A percentile compares a stretch with the other conserved stretches of the same genome.
These are phyloP conservation scores for Uria aalge DNA, from an alignment of 2,113 vertebrate species.

Conservation along the genomic window DNA sequence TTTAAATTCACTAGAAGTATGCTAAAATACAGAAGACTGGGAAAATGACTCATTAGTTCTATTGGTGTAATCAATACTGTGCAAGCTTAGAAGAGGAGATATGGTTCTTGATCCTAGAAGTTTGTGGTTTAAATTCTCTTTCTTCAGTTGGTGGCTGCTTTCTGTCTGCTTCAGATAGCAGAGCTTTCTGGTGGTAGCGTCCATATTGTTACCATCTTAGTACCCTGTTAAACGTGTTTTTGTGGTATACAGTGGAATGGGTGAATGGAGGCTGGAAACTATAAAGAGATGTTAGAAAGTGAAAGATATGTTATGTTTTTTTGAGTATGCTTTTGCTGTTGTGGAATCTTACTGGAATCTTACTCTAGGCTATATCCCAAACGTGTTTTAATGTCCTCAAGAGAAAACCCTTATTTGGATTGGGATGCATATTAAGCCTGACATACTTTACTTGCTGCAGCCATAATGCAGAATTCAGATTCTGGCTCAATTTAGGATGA, in stretches of 20 bases:
- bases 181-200: not conserved
- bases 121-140: not conserved
- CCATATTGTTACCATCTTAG: not conserved
- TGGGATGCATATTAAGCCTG: not conserved
- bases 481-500: not conserved
- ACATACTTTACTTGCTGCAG: not conserved
- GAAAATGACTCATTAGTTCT: not conserved
- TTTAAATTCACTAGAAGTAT: not conserved
- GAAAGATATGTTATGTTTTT: not conserved
- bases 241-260: not conserved
- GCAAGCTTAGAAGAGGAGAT: not conserved
- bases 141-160: not conserved
- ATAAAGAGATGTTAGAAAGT: not conserved
- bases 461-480: not conserved
- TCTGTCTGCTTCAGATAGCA: constrained; percentile 2
- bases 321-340: not conserved
- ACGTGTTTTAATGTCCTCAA: not conserved
- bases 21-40: not conserved
- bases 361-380: not conserved
- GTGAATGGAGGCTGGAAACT: not conserved
- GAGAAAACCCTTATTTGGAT: not conserved
- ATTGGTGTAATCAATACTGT: not conserved
- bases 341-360: not conserved
- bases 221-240: not conserved
- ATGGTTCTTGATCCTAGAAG: not conserved